Percentiles rank a stretch among this genome's conserved stretches.
Evolutionary conservation across 92 coral and sea anemone species (phyloP).

Genomic region (Bergia sp.): DNA sequence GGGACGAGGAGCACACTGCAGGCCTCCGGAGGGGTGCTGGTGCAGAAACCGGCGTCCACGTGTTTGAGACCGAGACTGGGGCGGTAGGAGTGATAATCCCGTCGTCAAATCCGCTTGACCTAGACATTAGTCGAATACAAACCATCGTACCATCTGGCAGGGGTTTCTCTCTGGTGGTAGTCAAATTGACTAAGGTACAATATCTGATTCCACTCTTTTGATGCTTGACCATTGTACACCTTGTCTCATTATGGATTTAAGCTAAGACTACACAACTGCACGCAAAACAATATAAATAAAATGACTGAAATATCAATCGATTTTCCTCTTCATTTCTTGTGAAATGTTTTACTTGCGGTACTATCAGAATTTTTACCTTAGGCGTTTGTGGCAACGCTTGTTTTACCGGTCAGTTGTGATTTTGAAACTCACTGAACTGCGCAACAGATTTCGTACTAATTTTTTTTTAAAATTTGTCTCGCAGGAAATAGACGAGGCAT

Average conservation of each 20-base stretch:
- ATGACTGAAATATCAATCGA: slow-evolving; percentile 4
- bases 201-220: slow-evolving; percentile 8
- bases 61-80: slow-evolving; percentile 3
- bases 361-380: slow-evolving; percentile 11
- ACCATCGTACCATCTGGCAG: slow-evolving; percentile 25
- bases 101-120: slow-evolving; percentile 12
- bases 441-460: slow-evolving; percentile 7
- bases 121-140: slow-evolving; percentile 6
- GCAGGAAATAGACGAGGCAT: slow-evolving; percentile 18
- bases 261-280: background rate
- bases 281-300: background rate
- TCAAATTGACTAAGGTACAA: slow-evolving; percentile 15
- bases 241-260: slow-evolving; percentile 3
- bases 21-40: no score
- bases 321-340: background rate
- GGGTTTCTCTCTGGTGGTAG: slow-evolving; percentile 6
- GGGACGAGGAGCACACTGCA: no score
- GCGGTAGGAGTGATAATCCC: slow-evolving; percentile 20
- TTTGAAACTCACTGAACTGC: background rate
- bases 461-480: slow-evolving; percentile 2
- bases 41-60: background rate
- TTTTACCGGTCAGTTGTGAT: background rate
- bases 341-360: background rate
- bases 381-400: slow-evolving; percentile 9
- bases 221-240: slow-evolving; percentile 4